Base-by-base conservation (phyloP, 2,113 vertebrate species). In the Picathartes gymnocephalus region DNA sequence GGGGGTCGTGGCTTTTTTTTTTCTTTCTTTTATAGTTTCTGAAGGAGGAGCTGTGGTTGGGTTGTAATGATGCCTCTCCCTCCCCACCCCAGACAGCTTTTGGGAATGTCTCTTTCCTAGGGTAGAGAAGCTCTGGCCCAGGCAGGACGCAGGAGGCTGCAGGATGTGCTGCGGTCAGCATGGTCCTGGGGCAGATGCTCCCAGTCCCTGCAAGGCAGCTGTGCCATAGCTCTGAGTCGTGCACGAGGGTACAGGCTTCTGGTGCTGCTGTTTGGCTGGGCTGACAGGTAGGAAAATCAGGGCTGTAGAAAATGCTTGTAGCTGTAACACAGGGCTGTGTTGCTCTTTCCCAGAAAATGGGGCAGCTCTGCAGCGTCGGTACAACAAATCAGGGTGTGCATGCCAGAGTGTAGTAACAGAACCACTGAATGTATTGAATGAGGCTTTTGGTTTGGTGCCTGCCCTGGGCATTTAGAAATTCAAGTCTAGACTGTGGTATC, bases 41-140 rank as follows among this genome's bases (percentile, higher is more conserved):
- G 50, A 66, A 93, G 76, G 92, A 96, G 90, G 74, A 90, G 71
- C 80, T 83, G 79, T 76, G 88, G 60, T 78, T 92, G 51, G 60
- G 57, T 91, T 86, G 18, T 86, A 39, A 58, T 35, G 76, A 88
- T 85, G 94, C 88, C 93, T 78, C 56, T 88, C 81, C 78, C 78
- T 88, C 30, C 37, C 40, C 31, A 30, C 18, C 77, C 85, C 73
- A 89, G 96, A 93, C 73, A 74, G 82, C 37, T 92, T 94, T 91
- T 71, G 77, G 96, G 85, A 77, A 65, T 42, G 60, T 91, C 73
- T 91, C 64, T 95, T 93, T 86, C 88, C 80, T 86, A 66, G 22
- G 53, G 35, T 48, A 72, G 93, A 17, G 93, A 70, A 81, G 69
- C 65, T 78, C 21, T 44, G 82, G 92, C 76, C 68, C 39, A 39